phyloP scores from a whole-genome alignment of 2,888 invertebrate genomes.

The Epinotia demarniana region DNA sequence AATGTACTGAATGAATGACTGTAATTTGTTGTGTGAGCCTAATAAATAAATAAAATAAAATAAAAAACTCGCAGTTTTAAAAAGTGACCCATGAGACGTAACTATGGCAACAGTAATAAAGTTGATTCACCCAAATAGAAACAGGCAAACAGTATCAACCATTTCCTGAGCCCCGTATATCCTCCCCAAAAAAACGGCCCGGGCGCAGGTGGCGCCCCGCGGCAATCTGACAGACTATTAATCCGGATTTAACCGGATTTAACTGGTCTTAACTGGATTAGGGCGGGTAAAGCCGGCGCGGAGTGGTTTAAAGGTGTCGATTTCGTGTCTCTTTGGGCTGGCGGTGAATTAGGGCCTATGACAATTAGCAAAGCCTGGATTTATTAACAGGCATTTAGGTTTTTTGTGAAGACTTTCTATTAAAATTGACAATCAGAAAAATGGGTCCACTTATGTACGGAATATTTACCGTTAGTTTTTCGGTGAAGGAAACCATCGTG shows the following conservation, averaged over 20 bases:
- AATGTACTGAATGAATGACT: no score
- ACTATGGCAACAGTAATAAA: no score
- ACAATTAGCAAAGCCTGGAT: not conserved
- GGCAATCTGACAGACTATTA: slow-evolving; percentile 83
- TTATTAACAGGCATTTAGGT: not conserved
- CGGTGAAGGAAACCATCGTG: no score
- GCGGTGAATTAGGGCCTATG: slow-evolving; percentile 10
- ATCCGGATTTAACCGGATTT: slow-evolving; percentile 80
- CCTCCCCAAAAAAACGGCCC: slow-evolving; percentile 46
- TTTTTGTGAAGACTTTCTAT: no score
- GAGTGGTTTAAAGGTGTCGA: slow-evolving; percentile 65
- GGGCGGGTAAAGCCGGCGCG: slow-evolving; percentile 68
- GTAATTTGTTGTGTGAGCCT: no score
- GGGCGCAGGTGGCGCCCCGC: slow-evolving; percentile 76
- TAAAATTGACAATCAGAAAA: no score
- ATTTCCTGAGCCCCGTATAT: slow-evolving; percentile 24
- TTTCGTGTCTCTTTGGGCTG: slow-evolving; percentile 47
- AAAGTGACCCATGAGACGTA: no score
- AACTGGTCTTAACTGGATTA: slow-evolving; percentile 70
- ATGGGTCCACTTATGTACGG: no score
- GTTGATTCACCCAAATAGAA: not conserved
- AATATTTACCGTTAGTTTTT: no score
- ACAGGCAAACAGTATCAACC: slow-evolving; percentile 3
- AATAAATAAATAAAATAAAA: no score
- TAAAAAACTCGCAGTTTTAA: no score